Evolutionary conservation across 2,888 invertebrate species (phyloP).

Genomic region (Dysmachus trigonus): DNA sequence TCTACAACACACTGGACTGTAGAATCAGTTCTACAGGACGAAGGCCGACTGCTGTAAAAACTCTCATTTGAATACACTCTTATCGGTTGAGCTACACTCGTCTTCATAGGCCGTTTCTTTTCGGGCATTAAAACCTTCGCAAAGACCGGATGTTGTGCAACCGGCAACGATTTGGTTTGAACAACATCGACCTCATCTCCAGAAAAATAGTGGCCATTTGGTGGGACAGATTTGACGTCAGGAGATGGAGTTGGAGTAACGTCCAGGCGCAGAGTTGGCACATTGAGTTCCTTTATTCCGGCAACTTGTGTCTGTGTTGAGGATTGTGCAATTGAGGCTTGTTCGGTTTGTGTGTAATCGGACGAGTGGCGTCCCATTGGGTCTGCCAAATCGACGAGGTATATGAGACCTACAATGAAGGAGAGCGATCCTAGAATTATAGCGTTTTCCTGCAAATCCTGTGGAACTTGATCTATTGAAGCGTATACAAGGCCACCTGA

Average conservation of each 20-base stretch:
- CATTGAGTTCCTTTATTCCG: background rate
- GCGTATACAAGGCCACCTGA: slow-evolving; percentile 52
- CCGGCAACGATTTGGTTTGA: slow-evolving; percentile 49
- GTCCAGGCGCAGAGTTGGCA: background rate
- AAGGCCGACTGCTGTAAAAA: background rate
- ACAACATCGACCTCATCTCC: slow-evolving; percentile 50
- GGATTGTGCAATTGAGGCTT: slow-evolving; percentile 28
- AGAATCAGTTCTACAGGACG: background rate
- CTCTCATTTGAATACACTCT: background rate
- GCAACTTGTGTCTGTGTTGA: slow-evolving; percentile 36
- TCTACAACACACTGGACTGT: background rate
- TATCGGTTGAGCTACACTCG: slow-evolving; percentile 4
- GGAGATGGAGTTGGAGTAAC: slow-evolving; percentile 45
- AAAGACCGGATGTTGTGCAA: slow-evolving; percentile 50
- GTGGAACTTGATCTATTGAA: slow-evolving; percentile 52
- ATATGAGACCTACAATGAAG: slow-evolving; percentile 51
- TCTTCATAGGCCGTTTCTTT: slow-evolving; percentile 43
- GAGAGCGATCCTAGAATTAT: slow-evolving; percentile 52
- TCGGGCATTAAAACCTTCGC: slow-evolving; percentile 50
- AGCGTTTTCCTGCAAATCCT: slow-evolving; percentile 52
- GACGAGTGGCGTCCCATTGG: slow-evolving; percentile 46
- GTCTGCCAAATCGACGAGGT: slow-evolving; percentile 52
- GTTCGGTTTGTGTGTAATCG: slow-evolving; percentile 51
- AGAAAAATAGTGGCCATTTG: slow-evolving; percentile 49
- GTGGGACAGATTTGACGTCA: slow-evolving; percentile 37